These are phyloP conservation scores for Trichopria drosophilae DNA, from an alignment of 2,888 invertebrate species.

Conservation along the genomic window DNA sequence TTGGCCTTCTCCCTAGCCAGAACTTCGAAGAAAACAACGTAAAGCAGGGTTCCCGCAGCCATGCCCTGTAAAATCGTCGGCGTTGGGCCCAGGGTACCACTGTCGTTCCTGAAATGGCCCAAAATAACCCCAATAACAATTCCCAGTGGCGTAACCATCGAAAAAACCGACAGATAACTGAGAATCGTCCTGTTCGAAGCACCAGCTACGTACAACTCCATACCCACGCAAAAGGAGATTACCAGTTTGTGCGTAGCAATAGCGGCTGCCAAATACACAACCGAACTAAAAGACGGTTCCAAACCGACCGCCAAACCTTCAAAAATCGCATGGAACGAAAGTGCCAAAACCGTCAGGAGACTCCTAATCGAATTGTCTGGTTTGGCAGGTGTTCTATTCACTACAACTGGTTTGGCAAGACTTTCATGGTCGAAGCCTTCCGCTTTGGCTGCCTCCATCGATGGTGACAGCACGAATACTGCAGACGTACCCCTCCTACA, in stretches of 20 bases:
- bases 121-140: conserved; percentile 67
- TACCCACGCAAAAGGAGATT: conserved; percentile 69
- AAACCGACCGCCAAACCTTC: conserved; percentile 72
- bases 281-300: conserved; percentile 61
- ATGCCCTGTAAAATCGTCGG: conserved; percentile 69
- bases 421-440: conserved; percentile 25
- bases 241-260: conserved; percentile 71
- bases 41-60: conserved; percentile 77
- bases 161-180: conserved; percentile 66
- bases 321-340: conserved; percentile 71
- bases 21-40: conserved; percentile 83
- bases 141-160: conserved; percentile 71
- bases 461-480: conserved; percentile 46
- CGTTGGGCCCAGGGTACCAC: conserved; percentile 58
- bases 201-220: conserved; percentile 61
- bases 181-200: conserved; percentile 63
- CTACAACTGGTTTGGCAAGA: not conserved
- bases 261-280: conserved; percentile 65
- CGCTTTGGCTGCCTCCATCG: not conserved
- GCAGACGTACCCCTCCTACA: conserved; percentile 42
- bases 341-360: conserved; percentile 66
- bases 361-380: conserved; percentile 61
- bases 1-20: conserved; percentile 70
- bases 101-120: conserved; percentile 55
- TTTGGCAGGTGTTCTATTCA: not conserved